phyloP scores from a whole-genome alignment of 1,140 invertebrate genomes.

The Nymphalis io region DNA sequence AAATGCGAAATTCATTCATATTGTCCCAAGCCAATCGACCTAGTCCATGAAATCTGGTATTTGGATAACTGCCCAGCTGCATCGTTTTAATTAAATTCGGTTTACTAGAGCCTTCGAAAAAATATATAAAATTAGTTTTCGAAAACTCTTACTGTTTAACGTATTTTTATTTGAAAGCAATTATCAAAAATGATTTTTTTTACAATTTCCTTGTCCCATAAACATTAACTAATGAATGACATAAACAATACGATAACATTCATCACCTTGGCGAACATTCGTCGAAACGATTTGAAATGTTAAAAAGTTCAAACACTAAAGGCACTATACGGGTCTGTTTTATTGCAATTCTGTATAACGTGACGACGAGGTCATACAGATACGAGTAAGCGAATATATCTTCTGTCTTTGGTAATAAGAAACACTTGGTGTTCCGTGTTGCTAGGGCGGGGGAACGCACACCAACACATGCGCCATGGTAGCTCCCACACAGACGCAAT shows the following conservation, averaged over 20 bases:
- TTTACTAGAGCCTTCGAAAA: not conserved
- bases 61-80: slow-evolving; percentile 33
- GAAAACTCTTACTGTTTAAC: not conserved
- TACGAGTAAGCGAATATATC: slow-evolving; percentile 7
- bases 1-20: slow-evolving; percentile 34
- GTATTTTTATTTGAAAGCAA: not conserved
- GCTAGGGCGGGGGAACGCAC: slow-evolving; percentile 13
- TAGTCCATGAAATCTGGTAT: slow-evolving; percentile 37
- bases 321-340: slow-evolving; percentile 6
- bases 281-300: slow-evolving; percentile 4
- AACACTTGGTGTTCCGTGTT: slow-evolving; percentile 6
- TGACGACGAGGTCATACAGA: slow-evolving; percentile 19
- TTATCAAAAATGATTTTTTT: no score
- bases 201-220: no score
- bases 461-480: slow-evolving; percentile 23
- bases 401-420: slow-evolving; percentile 30
- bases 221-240: not conserved
- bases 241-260: no score
- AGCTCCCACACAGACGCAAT: slow-evolving; percentile 53
- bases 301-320: slow-evolving; percentile 7
- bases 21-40: slow-evolving; percentile 32
- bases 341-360: slow-evolving; percentile 7
- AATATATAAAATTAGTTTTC: not conserved
- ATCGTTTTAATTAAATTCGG: slow-evolving; percentile 22
- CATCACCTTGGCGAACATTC: not conserved